phyloP scores from a whole-genome alignment of 2,113 vertebrate genomes.

The Myotis davidii region DNA sequence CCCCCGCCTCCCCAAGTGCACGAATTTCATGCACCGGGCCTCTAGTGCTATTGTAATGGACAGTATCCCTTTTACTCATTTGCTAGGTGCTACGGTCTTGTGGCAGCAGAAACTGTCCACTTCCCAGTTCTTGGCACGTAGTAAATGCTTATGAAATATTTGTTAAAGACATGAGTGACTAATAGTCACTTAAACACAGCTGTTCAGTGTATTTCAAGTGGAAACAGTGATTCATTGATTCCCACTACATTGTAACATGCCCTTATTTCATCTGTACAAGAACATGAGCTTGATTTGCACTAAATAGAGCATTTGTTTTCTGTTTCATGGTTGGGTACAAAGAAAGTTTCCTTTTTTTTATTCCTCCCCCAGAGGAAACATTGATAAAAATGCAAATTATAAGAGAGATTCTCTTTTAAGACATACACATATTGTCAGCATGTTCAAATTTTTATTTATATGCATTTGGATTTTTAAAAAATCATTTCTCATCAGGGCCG shows the following conservation, averaged over 20 bases:
- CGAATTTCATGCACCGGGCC: no score
- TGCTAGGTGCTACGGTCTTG: neutral
- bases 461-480: neutral
- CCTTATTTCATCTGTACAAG: slow-evolving; percentile 48
- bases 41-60: no score
- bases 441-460: neutral
- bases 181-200: slow-evolving; percentile 72
- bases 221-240: slow-evolving; percentile 70
- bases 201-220: slow-evolving; percentile 49
- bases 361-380: neutral
- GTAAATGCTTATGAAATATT: slow-evolving; percentile 63
- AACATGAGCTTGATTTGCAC: slow-evolving; percentile 43
- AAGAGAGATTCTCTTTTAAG: neutral
- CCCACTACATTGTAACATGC: slow-evolving; percentile 3
- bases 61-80: neutral
- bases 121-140: slow-evolving; percentile 41
- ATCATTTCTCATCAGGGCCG: neutral
- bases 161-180: slow-evolving; percentile 73
- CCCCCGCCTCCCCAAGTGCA: no score
- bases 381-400: slow-evolving; percentile 8
- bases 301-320: slow-evolving; percentile 33
- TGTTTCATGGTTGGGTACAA: neutral
- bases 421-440: neutral
- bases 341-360: neutral
- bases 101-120: slow-evolving; percentile 32